phyloP scores from a whole-genome alignment of 1,140 invertebrate species.

The Bombus impatiens region DNA sequence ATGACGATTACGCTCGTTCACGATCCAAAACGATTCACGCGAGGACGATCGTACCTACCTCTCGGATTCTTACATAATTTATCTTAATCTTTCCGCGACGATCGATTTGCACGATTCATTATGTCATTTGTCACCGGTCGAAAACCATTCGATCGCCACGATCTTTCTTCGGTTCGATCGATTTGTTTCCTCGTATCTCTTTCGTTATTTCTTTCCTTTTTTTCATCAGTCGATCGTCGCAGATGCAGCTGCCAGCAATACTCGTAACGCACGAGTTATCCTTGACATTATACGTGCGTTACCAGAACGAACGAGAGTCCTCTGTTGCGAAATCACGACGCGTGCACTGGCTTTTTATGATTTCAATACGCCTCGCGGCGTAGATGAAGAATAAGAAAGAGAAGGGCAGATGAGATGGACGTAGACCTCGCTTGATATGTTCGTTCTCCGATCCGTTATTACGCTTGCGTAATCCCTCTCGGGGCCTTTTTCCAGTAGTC shows the following conservation, averaged over 20 bases:
- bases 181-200: not conserved
- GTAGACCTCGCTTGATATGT: not conserved
- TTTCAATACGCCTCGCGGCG: conserved; percentile 19
- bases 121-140: conserved; percentile 42
- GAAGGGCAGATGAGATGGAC: not conserved
- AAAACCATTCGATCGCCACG: not conserved
- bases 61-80: conserved; percentile 39
- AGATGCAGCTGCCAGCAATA: conserved; percentile 70
- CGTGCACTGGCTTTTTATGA: conserved; percentile 9
- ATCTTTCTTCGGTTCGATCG: conserved; percentile 1
- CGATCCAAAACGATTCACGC: not conserved
- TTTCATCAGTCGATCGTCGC: conserved; percentile 13
- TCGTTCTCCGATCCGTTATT: conserved; percentile 37
- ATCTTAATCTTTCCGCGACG: conserved; percentile 42
- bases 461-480: conserved; percentile 32
- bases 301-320: conserved; percentile 57
- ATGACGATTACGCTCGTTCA: not conserved
- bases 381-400: not conserved
- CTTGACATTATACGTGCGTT: conserved; percentile 79
- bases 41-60: not conserved
- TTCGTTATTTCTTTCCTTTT: not conserved
- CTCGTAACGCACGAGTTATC: conserved; percentile 75
- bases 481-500: conserved; percentile 25
- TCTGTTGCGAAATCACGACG: conserved; percentile 70
- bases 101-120: conserved; percentile 51